Conservation (phyloP, 92 coral and sea anemone species). For the Blastomussa wellsi region DNA sequence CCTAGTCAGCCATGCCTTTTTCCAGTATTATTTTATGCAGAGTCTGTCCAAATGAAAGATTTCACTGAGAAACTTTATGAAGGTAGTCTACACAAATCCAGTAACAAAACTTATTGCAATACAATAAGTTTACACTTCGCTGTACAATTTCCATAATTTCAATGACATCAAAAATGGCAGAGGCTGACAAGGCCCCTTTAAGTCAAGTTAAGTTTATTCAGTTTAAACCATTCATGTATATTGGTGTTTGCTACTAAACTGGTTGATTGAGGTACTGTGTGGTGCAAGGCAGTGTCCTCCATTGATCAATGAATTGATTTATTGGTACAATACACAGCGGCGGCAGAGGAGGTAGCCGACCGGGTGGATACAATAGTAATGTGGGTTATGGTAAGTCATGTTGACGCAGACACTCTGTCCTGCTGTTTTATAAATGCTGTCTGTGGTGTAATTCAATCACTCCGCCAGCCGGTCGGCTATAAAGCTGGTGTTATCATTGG, state of each 20-base stretch:
- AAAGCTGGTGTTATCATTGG: conserved; percentile 72
- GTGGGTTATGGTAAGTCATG: conserved; percentile 85
- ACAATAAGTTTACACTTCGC: no score
- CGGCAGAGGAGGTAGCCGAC: conserved; percentile 62
- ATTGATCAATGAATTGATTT: conserved; percentile 38
- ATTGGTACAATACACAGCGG: conserved; percentile 50
- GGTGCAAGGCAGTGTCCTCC: conserved; percentile 16
- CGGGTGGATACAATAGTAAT: conserved; percentile 79
- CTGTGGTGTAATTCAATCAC: conserved; percentile 49
- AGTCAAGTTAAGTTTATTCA: background rate
- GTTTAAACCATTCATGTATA: background rate
- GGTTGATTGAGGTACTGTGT: conserved; percentile 45
- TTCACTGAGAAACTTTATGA: no score
- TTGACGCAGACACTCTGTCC: conserved; percentile 37
- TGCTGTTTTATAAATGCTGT: conserved; percentile 44
- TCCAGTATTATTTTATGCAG: no score
- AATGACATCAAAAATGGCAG: no score
- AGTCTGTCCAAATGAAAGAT: no score
- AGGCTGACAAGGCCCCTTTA: no score
- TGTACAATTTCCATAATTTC: no score
- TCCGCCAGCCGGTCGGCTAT: conserved; percentile 76
- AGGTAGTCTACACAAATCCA: no score
- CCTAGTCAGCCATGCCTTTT: no score
- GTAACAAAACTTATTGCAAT: no score
- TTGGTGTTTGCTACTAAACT: conserved; percentile 39